These are phyloP conservation scores for Limnothrissa miodon DNA, from an alignment of 2,113 vertebrate species.

Conservation along the genomic window DNA sequence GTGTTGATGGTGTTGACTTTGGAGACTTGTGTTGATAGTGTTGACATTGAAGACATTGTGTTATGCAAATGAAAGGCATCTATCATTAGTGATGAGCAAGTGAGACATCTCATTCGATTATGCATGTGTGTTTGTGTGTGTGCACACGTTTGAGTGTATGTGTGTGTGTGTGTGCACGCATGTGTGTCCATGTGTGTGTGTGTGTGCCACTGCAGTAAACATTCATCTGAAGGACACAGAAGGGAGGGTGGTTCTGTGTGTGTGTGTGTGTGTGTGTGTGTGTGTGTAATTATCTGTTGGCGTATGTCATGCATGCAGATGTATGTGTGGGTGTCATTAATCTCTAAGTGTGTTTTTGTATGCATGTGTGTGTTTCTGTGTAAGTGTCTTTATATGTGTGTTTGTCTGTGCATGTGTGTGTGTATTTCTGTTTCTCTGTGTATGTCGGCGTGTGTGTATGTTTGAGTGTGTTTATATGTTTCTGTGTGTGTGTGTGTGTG, in stretches of 20 bases:
- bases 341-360: neutral
- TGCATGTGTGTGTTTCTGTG: slow-evolving; percentile 34
- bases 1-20: no score
- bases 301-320: no score
- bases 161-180: neutral
- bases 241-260: neutral
- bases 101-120: no score
- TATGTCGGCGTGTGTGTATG: slow-evolving; percentile 32
- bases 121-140: neutral
- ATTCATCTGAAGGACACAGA: neutral
- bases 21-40: no score
- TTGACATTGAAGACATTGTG: no score
- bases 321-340: no score
- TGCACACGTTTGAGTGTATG: neutral
- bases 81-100: no score
- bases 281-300: slow-evolving; percentile 18
- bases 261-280: no score
- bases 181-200: neutral
- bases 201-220: neutral
- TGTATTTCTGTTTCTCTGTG: no score
- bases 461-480: neutral
- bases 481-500: slow-evolving; percentile 20
- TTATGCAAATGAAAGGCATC: no score
- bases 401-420: slow-evolving; percentile 35
- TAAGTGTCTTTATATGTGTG: neutral